Evolutionary conservation across 2,797 vertebrate genomes (phyloP).

Genomic region (Mormyrus proboscirostris): DNA sequence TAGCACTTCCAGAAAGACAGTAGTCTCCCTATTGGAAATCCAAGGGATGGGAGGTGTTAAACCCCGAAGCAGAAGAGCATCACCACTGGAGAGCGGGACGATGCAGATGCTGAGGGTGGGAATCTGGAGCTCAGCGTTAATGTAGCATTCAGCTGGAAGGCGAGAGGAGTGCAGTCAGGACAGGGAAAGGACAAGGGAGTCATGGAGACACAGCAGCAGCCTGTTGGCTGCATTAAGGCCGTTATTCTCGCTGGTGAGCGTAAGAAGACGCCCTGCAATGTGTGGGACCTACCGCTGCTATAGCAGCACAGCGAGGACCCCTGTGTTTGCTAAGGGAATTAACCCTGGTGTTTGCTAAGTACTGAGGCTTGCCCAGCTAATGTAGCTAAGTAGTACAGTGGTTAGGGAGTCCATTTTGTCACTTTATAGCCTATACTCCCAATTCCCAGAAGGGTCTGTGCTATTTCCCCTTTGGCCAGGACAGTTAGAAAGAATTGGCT

Average conservation of each 20-base stretch:
- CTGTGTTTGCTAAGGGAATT: conserved; percentile 13
- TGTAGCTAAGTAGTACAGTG: neutral
- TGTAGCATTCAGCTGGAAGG: neutral
- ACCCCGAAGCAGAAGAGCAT: neutral
- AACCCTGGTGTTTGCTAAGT: neutral
- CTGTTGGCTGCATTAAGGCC: neutral
- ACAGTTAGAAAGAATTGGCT: neutral
- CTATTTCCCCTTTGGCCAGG: neutral
- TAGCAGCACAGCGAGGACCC: neutral
- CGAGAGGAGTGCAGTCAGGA: neutral
- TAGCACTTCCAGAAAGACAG: neutral
- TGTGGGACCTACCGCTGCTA: neutral
- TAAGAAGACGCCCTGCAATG: conserved; percentile 18
- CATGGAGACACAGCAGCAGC: neutral
- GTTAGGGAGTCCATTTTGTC: neutral
- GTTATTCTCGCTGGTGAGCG: neutral
- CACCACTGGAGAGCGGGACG: neutral
- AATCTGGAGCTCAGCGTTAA: neutral
- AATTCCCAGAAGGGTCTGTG: neutral
- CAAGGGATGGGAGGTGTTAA: neutral
- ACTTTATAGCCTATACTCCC: neutral
- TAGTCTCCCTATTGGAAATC: neutral
- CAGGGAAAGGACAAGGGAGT: neutral
- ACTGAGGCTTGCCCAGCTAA: neutral
- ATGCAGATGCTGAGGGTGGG: neutral